Evolutionary conservation across 2,113 vertebrate genomes (phyloP), one percentile per base, ranked within the genome.

Genomic region (Halcyon malimbica): DNA sequence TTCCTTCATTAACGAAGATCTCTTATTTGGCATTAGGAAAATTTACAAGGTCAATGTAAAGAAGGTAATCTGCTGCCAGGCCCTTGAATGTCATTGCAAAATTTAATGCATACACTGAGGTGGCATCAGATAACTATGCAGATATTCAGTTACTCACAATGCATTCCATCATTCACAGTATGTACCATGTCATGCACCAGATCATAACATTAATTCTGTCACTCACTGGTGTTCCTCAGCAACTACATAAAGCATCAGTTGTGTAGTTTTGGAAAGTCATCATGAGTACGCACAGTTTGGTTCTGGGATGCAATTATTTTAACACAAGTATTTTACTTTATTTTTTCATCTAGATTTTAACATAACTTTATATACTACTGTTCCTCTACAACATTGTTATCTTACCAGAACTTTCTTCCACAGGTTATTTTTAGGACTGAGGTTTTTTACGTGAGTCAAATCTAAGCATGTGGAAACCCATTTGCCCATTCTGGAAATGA

Each of bases 291-390:
- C 56, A 53, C 37, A 50, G 24, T 54, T 67, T 37, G 9, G 9
- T n/a, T 87, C 42, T 18, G 17, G 10, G 6, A 51, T 44, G 23
- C 35, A 65, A 24, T 62, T 87, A 53, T 59, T 60, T 68, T 31
- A 75, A 64, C 5, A 26, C 0, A 1, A 79, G 26, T 53, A 0
- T 6, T 29, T 83, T 17, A 26, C 17, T 53, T 26, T 51, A 13
- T 31, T 19, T 3, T 2, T 8, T n/a, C 12, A 5, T 19, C 39
- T 15, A 62, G 23, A 57, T 56, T 59, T 93, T 51, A 60, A 37
- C 7, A 4, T 44, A 3, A 5, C 33, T 51, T 56, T 46, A 28
- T 60, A 2, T 64, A 56, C 46, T 37, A 51, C 11, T 25, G 19
- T 4, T 90, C 14, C 33, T 46, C 13, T 64, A 46, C 28, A 73